phyloP scores from a whole-genome alignment of 2,888 invertebrate genomes.

The Polyommatus iphigenia region DNA sequence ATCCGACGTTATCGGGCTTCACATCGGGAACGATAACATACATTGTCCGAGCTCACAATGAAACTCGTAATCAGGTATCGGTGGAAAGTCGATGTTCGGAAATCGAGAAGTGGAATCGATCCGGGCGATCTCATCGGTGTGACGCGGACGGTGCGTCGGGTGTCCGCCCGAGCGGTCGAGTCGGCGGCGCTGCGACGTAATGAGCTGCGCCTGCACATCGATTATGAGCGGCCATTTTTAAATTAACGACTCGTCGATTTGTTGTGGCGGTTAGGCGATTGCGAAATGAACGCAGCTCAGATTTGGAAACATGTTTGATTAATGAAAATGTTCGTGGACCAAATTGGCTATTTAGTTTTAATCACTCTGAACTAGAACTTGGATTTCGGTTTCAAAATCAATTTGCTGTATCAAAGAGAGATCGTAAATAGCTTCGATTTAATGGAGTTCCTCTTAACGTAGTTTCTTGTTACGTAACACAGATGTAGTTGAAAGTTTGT shows the following conservation, averaged over 20 bases:
- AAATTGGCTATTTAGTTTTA: slow-evolving; percentile 33
- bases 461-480: slow-evolving; percentile 3
- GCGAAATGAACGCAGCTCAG: slow-evolving; percentile 37
- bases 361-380: slow-evolving; percentile 28
- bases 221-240: slow-evolving; percentile 64
- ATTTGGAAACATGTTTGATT: slow-evolving; percentile 34
- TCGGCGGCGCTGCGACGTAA: slow-evolving; percentile 69
- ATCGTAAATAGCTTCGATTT: slow-evolving; percentile 1
- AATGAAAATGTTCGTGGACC: slow-evolving; percentile 30
- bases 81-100: slow-evolving; percentile 45
- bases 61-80: slow-evolving; percentile 44
- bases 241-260: slow-evolving; percentile 60
- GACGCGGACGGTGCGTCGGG: slow-evolving; percentile 71
- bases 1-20: slow-evolving; percentile 31
- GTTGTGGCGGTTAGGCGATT: slow-evolving; percentile 41
- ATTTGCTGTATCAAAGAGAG: slow-evolving; percentile 18
- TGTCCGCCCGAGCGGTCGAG: slow-evolving; percentile 60
- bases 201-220: slow-evolving; percentile 69
- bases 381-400: slow-evolving; percentile 5
- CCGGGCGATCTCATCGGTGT: slow-evolving; percentile 55
- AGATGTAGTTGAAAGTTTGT: background rate
- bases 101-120: slow-evolving; percentile 56
- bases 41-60: slow-evolving; percentile 47
- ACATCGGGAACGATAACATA: slow-evolving; percentile 57
- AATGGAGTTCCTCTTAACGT: background rate